Evolutionary conservation across 2,113 vertebrate genomes (phyloP).

Genomic region (Cyphomyrus discorhynchus): DNA sequence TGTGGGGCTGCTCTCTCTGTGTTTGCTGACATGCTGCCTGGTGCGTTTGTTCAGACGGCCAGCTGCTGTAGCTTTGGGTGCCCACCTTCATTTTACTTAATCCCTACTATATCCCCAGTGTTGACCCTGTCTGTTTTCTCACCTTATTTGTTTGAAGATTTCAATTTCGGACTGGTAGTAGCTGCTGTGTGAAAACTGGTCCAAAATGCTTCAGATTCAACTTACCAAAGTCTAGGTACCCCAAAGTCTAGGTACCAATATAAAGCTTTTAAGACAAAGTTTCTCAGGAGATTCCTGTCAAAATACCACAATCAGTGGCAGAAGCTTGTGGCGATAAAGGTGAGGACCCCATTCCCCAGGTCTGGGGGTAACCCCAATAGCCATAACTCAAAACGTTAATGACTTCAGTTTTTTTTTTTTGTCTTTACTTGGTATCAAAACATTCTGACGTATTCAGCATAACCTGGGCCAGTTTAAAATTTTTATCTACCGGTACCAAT

Average conservation of each 20-base stretch:
- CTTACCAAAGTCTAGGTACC: no score
- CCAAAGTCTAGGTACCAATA: neutral
- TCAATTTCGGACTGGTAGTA: neutral
- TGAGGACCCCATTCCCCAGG: neutral
- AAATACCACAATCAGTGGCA: neutral
- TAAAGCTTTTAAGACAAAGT: neutral
- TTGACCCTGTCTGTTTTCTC: neutral
- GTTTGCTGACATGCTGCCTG: conserved; percentile 23
- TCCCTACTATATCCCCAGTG: neutral
- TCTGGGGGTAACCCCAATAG: neutral
- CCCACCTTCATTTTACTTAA: neutral
- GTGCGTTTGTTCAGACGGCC: conserved; percentile 23
- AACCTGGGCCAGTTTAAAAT: neutral
- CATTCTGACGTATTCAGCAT: neutral
- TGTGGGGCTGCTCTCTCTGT: conserved; percentile 6
- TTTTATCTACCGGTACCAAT: neutral
- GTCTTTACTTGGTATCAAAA: neutral
- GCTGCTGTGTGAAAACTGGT: neutral
- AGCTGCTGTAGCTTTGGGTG: conserved; percentile 1
- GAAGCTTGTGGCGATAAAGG: neutral
- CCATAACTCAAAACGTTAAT: neutral
- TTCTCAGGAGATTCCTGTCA: neutral
- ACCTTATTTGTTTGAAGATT: neutral
- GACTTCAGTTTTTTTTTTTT: neutral
- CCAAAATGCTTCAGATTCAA: neutral